phyloP scores from a whole-genome alignment of 2,888 invertebrate genomes.

The Elysia crispata region DNA sequence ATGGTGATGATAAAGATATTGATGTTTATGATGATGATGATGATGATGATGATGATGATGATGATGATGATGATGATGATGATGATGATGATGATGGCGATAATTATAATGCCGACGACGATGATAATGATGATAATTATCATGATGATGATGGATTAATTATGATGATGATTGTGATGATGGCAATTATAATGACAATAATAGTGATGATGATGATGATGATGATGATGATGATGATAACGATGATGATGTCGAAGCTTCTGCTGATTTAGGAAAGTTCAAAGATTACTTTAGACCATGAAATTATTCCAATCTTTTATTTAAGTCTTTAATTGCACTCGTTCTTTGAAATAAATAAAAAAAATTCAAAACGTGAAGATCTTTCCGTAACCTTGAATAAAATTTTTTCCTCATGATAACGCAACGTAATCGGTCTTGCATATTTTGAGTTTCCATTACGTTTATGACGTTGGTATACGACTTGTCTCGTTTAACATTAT shows the following conservation, averaged over 20 bases:
- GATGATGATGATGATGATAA: constrained; percentile 16
- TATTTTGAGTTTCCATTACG: too few species aligned
- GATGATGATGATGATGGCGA: constrained; percentile 15
- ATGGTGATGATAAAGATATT: not conserved
- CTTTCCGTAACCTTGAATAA: too few species aligned
- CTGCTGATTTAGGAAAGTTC: not conserved
- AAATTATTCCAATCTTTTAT: not conserved
- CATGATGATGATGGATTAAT: not conserved
- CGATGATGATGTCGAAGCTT: constrained; percentile 20
- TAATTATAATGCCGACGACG: constrained; percentile 1
- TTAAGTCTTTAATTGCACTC: not conserved
- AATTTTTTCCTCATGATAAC: too few species aligned
- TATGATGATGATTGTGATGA: constrained; percentile 10
- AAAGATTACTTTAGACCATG: too few species aligned
- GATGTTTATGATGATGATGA: constrained; percentile 13
- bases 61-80: constrained; percentile 34
- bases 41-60: constrained; percentile 11
- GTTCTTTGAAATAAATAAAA: too few species aligned
- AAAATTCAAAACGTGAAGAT: too few species aligned
- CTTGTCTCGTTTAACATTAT: not conserved
- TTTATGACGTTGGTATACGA: too few species aligned
- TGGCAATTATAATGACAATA: not conserved
- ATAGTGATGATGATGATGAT: constrained; percentile 6
- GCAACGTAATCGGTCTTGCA: too few species aligned
- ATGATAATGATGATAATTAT: not conserved